Evolutionary conservation across 2,797 vertebrate species (phyloP).

Genomic region (Hoplostethus atlanticus): DNA sequence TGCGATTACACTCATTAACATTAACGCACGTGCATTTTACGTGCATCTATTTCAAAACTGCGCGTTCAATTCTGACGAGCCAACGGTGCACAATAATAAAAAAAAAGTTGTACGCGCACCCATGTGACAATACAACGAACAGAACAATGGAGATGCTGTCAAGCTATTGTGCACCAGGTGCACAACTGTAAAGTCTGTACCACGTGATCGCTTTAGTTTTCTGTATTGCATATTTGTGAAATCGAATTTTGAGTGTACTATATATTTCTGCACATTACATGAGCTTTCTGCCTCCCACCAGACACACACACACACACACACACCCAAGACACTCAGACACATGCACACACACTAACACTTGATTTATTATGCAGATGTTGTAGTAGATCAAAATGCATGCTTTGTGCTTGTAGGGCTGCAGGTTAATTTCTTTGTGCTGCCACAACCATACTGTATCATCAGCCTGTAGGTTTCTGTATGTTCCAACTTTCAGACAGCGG

Average conservation of each 20-base stretch:
- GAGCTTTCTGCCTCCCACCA: neutral
- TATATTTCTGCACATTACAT: neutral
- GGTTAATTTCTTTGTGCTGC: conserved; percentile 53
- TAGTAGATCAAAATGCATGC: conserved; percentile 27
- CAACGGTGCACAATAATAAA: neutral
- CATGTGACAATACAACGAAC: conserved; percentile 28
- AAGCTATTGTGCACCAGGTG: conserved; percentile 27
- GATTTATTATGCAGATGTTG: conserved; percentile 3
- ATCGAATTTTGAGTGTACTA: neutral
- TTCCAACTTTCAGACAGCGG: conserved; percentile 3
- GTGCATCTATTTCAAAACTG: neutral
- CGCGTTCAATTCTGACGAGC: neutral
- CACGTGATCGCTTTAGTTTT: neutral
- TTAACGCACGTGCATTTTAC: neutral
- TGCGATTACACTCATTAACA: neutral
- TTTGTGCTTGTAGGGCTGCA: conserved; percentile 63
- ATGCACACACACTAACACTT: conserved; percentile 10
- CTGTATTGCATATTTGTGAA: neutral
- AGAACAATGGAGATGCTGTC: conserved; percentile 57
- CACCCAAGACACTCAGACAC: neutral
- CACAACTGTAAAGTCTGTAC: conserved; percentile 7
- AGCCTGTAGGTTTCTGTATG: neutral
- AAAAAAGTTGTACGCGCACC: conserved; percentile 17
- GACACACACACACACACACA: conserved; percentile 9
- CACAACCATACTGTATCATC: neutral